Base-by-base conservation (phyloP, 2,888 invertebrate species). In the Baccha elongata region DNA sequence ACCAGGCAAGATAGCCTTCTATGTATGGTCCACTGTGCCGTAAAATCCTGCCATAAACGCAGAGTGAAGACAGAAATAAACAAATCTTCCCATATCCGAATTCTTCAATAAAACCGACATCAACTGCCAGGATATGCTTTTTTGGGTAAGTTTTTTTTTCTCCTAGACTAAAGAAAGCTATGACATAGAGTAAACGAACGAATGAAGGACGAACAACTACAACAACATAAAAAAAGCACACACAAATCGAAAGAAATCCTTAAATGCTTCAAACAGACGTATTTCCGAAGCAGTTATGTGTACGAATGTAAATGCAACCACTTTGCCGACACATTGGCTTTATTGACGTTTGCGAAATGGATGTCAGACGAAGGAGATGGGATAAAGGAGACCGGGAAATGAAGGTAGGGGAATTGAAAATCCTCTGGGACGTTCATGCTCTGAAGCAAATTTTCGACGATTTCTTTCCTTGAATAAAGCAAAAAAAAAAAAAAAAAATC, bases 281-380 rank as follows among this genome's bases (percentile, higher is more conserved):
- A 83, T 83, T 83, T 78, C 78, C 72, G 78, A 83, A 83, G 78
- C 72, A 72, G 78, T 83, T 83, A 83, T 78, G 72, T 83, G 78
- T 72, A 83, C 83, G 83, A 83, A 83, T 83, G 83, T 83, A 83
- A 83, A 83, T 83, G 78, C 83, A 83, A 83, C 78, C 83, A 83
- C 83, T 83, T 83, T 83, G 78, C 83, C 72, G 78, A 83, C 83
- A 83, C 83, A 83, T 83, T 83, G 83, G 78, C 83, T 83, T 78
- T 83, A 83, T 83, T 83, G 83, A 83, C 78, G 83, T 78, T 78
- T 83, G 76, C 72, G 76, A 81, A 78, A 73, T 73, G 83, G 42
- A 32, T 78, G 78, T 73, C 78, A 68, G 83, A 78, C 21, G 11
- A 58, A 17, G 35, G 55, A 37, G 13, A 55, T 5, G 19, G 8